Percentiles rank a stretch among this genome's conserved stretches.
These are phyloP conservation scores for Aurelia coerulea DNA, from an alignment of 30 jellyfish, hydroid and myxozoan genomes.

Conservation along the genomic window DNA sequence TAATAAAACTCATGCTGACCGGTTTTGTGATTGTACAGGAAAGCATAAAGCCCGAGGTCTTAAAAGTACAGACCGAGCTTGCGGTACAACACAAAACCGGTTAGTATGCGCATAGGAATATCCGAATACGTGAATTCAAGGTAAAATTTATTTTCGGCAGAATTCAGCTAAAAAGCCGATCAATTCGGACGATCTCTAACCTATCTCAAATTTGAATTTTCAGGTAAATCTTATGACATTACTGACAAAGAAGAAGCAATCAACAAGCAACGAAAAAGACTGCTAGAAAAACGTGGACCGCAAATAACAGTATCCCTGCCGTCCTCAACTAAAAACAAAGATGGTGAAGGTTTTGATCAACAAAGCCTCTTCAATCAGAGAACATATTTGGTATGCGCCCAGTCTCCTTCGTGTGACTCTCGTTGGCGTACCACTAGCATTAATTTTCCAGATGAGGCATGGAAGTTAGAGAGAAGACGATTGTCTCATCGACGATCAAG, in stretches of 20 bases:
- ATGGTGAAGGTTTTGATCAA: conserved; percentile 14
- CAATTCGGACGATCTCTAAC: too few relatives aligned
- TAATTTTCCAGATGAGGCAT: conserved; percentile 45
- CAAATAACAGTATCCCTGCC: conserved; percentile 36
- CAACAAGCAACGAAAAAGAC: not conserved
- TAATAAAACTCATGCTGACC: too few relatives aligned
- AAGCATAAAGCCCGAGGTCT: too few relatives aligned
- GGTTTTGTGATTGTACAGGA: too few relatives aligned
- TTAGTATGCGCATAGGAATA: too few relatives aligned
- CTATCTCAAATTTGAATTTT: too few relatives aligned
- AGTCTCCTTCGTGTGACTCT: conserved; percentile 27
- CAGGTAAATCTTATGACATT: not conserved
- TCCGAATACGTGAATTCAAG: too few relatives aligned
- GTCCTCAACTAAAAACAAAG: not conserved
- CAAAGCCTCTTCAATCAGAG: conserved; percentile 19
- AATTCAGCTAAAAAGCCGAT: too few relatives aligned
- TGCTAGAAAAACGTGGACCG: conserved; percentile 12
- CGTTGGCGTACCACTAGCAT: conserved; percentile 45
- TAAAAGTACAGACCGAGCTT: too few relatives aligned
- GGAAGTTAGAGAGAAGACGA: conserved; percentile 41
- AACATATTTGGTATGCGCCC: conserved; percentile 36
- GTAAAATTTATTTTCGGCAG: too few relatives aligned
- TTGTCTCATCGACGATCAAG: conserved; percentile 46
- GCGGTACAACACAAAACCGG: too few relatives aligned
- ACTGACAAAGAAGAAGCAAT: not conserved